Base-by-base conservation (phyloP, 2,113 vertebrate species). In the Tachysurus vachellii region DNA sequence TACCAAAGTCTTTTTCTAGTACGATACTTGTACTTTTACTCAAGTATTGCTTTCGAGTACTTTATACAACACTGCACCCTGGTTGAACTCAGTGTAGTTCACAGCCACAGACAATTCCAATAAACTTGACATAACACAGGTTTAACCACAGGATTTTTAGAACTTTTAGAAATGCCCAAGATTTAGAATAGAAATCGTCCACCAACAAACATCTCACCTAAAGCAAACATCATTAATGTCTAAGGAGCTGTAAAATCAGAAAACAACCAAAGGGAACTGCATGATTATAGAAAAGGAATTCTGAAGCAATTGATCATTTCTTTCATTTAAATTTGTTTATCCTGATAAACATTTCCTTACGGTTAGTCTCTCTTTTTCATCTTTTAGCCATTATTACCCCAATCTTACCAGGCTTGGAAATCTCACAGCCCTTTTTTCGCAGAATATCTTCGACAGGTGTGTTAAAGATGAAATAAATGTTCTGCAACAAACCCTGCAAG, bases 401-500 rank as follows among this genome's bases (percentile, higher is more conserved):
- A 84, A 31, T 19, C 62, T n/a, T 68, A 99, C 98, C 97, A 95
- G 93, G 92, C 82, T 96, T 97, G 26, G 91, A 92, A 44, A 94
- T 92, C 75, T 96, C 95, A 76, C 98, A 99, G 79, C 97, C 98
- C 94, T 95, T 97, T 91, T 92, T 96, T 89, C 86, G 93, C 13
- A 99, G 95, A 90, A 99, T 80, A 14, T 98, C 96, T 61, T 97
- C 97, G 85, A 98, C 56, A 0, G 97, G 93, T 13, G 95, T 96
- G 75, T 96, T 97, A 92, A 99, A 98, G 89, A 97, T 92, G 85
- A 99, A 93, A 21, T 89, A 93, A 85, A 99, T 93, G 82, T 97
- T 98, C 95, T 99, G 98, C 87, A 99, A 95, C 91, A 99, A 93
- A 68, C 98, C 98, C 98, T 99, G 94, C 54, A 90, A 88, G 81